Evolutionary conservation across 1,140 invertebrate genomes (phyloP).

Genomic region (Neodiprion pinetum): DNA sequence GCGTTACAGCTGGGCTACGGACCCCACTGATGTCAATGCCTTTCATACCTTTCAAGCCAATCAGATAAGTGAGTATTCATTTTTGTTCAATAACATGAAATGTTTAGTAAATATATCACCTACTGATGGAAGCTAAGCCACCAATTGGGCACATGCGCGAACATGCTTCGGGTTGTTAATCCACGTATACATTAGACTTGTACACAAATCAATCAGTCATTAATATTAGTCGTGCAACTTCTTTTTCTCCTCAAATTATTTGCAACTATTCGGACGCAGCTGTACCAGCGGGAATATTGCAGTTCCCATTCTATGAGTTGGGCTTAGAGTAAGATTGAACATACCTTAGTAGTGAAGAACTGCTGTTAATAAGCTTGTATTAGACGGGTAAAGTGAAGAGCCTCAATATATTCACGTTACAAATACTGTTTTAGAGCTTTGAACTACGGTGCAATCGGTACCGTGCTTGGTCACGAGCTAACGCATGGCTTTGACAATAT

Average conservation of each 20-base stretch:
- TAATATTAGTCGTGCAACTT: no score
- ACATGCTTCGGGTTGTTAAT: neutral
- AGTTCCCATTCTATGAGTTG: constrained; percentile 71
- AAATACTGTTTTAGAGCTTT: constrained; percentile 67
- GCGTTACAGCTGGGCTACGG: constrained; percentile 69
- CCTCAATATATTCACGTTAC: constrained; percentile 9
- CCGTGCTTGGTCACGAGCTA: constrained; percentile 83
- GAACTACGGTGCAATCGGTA: constrained; percentile 85
- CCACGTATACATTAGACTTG: neutral
- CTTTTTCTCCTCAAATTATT: constrained; percentile 8
- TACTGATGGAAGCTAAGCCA: no score
- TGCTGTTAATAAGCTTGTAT: constrained; percentile 8
- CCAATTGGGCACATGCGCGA: no score
- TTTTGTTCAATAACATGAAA: neutral
- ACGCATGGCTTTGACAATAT: constrained; percentile 86
- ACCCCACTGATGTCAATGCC: constrained; percentile 78
- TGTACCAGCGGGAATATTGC: constrained; percentile 76
- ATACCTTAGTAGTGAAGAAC: neutral
- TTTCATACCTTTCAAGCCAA: constrained; percentile 77
- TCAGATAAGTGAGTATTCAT: constrained; percentile 72
- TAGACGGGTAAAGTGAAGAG: neutral
- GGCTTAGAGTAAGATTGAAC: constrained; percentile 54
- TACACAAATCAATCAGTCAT: no score
- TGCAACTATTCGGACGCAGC: constrained; percentile 64
- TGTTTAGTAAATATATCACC: no score